Evolutionary conservation across 2,888 invertebrate species (phyloP).

Genomic region (Hypercompe scribonia): DNA sequence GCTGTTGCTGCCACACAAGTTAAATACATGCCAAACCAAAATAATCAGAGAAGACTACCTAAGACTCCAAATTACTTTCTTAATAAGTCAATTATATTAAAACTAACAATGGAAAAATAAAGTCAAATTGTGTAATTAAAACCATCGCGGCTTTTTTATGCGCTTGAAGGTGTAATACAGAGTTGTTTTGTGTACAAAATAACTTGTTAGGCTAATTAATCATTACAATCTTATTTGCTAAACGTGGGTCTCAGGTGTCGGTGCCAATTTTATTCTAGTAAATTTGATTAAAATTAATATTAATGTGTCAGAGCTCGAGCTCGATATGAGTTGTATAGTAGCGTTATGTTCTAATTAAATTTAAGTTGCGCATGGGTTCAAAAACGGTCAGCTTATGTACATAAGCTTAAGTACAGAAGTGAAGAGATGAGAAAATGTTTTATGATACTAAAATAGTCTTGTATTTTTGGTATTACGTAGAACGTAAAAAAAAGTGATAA

Average conservation of each 20-base stretch:
- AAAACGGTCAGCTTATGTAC: background rate
- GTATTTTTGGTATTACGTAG: background rate
- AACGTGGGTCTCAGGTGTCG: constrained; percentile 17
- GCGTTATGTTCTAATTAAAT: background rate
- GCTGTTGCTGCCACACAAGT: background rate
- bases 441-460: background rate
- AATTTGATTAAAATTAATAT: constrained; percentile 9
- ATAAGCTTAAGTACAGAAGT: background rate
- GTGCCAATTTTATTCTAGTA: constrained; percentile 8
- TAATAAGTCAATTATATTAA: background rate
- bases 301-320: background rate
- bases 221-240: constrained; percentile 7
- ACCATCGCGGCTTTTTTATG: background rate
- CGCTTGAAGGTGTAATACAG: constrained; percentile 2
- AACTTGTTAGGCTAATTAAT: constrained; percentile 4
- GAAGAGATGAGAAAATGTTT: background rate
- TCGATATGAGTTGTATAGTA: background rate
- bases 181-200: constrained; percentile 3
- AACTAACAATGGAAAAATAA: background rate
- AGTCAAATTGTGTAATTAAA: background rate
- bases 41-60: background rate
- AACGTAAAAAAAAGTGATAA: background rate
- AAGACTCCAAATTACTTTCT: background rate
- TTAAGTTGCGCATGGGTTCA: background rate
- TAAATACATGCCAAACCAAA: background rate